Evolutionary conservation across 2,113 vertebrate genomes (phyloP), one percentile per base, ranked within the genome.

Genomic region (Limnothrissa miodon): DNA sequence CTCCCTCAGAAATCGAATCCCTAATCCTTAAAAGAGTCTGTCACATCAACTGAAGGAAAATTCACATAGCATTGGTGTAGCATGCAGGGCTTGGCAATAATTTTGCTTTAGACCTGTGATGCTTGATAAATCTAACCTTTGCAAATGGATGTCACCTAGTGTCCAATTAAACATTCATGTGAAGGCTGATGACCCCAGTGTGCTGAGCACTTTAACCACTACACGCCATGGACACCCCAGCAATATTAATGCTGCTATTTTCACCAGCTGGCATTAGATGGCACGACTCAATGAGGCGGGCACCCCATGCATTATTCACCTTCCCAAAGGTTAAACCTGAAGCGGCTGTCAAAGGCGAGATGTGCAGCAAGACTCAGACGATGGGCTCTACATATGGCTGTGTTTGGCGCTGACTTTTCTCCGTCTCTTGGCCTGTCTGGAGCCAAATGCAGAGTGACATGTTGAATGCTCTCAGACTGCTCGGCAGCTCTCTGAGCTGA

Each of bases 41-140:
- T 74, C 66, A 74, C 29, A 29, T 13, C 11, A 33, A 39, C 66
- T 74, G 66, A 74, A 33, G 15, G 66, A 33, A 74, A 74, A 74
- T 36, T 36, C 66, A 81, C 42, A 62, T 42, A 42, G 46, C 74
- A 79, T 79, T n/a, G 7, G 46, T 39, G 33, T 48, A 53, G 46
- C 46, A 48, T 51, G 74, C 51, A 39, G 36, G 66, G 80, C 33
- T 53, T 82, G 66, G 66, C 66, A 85, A 85, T 85, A 85, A 85
- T 82, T 85, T 74, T 79, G 84, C 46, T 78, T 39, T 19, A 82
- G 80, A 85, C 80, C 81, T 46, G 39, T 81, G 70, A 84, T 82
- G 79, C 83, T 81, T 87, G 81, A 86, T 83, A 87, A 85, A 80
- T 78, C 62, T 83, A 70, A 85, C 86, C 81, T 84, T 85, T 84